Evolutionary conservation across 1,140 invertebrate species (phyloP), one percentile per base, ranked within the genome.

Genomic region (Cotesia chilonis): DNA sequence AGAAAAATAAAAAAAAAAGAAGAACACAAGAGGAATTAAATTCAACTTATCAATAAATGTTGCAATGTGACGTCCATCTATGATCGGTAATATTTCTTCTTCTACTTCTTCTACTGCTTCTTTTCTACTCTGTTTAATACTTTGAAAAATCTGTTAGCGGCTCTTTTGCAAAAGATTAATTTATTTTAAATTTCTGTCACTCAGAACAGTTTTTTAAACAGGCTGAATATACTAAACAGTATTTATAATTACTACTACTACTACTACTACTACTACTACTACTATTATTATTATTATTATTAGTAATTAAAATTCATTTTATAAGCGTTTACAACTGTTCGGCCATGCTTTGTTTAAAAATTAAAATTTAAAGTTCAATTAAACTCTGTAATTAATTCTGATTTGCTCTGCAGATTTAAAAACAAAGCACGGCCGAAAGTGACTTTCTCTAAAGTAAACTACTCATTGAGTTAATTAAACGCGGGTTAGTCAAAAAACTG

Each of bases 381-480:
- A 9, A 47, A 47, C 9, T 47, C 6, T 10, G 5, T 7, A 47
- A 47, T 47, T 47, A 47, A 47, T 47, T 2, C 5, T 41, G 38
- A 41, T 41, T 41, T 41, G 38, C 4, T 5, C 5, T 47, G 41
- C 41, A 68, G 55, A 37, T 57, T 57, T 36, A 59, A 54, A 52
- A 67, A 36, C 55, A 41, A 14, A 57, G 28, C 28, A 59, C 47
- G 55, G 6, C 57, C 55, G 57, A 37, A 60, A 61, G 9, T 71
- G 51, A 63, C 66, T 71, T 66, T 67, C 17, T 52, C 28, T 51
- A 63, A 64, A 61, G 28, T 64, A 63, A 71, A 71, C 70, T 65
- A 52, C 57, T 20, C 54, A 71, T 71, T 71, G 65, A 71, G 65
- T 71, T 66, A 71, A 71, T 35, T 64, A 47, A 71, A 64, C 47